Percentiles rank a stretch among this genome's conserved stretches.
phyloP scores from a whole-genome alignment of 2,888 invertebrate genomes.

The Heliconius sara region DNA sequence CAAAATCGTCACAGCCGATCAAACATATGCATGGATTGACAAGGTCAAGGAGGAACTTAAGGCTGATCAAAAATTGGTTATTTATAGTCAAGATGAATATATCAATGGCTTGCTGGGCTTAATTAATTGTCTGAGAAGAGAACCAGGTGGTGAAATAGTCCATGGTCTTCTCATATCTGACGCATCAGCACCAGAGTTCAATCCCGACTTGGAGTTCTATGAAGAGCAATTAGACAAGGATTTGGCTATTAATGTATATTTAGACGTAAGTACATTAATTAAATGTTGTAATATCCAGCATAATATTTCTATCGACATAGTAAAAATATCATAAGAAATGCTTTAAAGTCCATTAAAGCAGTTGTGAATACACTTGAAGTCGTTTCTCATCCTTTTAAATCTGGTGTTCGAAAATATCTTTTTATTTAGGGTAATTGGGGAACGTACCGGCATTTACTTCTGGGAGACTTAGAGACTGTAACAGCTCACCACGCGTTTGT shows the following conservation, averaged over 20 bases:
- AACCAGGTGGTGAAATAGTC: constrained; percentile 88
- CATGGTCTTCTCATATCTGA: constrained; percentile 87
- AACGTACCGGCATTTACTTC: constrained; percentile 92
- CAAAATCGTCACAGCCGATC: constrained; percentile 69
- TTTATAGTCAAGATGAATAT: constrained; percentile 87
- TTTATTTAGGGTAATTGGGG: constrained; percentile 85
- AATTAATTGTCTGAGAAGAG: constrained; percentile 92
- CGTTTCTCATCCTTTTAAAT: not conserved
- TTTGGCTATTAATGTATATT: constrained; percentile 90
- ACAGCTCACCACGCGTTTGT: constrained; percentile 88
- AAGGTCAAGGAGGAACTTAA: constrained; percentile 74
- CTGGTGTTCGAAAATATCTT: not conserved
- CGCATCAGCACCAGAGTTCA: constrained; percentile 86
- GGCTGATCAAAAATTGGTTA: constrained; percentile 81
- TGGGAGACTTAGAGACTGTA: constrained; percentile 80
- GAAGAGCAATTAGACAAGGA: constrained; percentile 87
- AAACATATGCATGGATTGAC: constrained; percentile 81
- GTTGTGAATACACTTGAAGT: not conserved
- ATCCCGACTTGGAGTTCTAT: constrained; percentile 86
- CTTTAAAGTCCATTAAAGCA: too few relatives aligned
- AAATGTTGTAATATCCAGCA: not conserved
- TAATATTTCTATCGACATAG: too few relatives aligned
- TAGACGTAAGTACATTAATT: constrained; percentile 73
- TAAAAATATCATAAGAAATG: too few relatives aligned
- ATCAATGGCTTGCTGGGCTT: constrained; percentile 94